These are phyloP conservation scores for Narcine bancroftii DNA, from an alignment of 2,113 vertebrate species.

Conservation along the genomic window DNA sequence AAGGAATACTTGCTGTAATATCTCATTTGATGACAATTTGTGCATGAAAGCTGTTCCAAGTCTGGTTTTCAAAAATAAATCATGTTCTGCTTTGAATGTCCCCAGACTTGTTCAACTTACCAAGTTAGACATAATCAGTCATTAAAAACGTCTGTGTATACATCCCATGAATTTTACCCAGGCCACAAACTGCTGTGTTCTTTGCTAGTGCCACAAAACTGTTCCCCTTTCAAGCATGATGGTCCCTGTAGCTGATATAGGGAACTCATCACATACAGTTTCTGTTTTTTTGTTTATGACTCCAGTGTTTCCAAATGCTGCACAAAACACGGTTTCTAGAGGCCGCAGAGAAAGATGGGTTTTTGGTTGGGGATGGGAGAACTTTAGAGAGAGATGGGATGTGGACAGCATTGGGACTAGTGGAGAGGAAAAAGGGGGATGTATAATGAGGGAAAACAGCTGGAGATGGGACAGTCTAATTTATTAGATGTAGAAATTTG, in stretches of 20 bases:
- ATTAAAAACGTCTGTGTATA: not conserved
- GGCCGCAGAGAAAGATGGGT: not conserved
- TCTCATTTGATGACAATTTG: constrained; percentile 15
- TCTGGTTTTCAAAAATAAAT: not conserved
- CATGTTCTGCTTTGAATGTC: not conserved
- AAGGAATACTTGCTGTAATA: not conserved
- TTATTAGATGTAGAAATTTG: no score
- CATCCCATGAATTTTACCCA: not conserved
- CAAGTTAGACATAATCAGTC: not conserved
- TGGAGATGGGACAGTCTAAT: no score
- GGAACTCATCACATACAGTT: not conserved
- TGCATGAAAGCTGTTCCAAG: not conserved
- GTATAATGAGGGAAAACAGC: no score
- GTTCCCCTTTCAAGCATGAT: not conserved
- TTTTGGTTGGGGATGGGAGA: no score
- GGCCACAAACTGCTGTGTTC: not conserved
- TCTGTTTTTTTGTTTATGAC: no score
- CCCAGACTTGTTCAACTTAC: not conserved
- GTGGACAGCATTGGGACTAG: no score
- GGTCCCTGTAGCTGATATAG: not conserved
- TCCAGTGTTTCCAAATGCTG: no score
- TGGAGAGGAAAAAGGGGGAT: no score
- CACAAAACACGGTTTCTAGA: no score
- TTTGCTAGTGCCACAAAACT: not conserved
- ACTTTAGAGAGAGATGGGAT: no score